Conservation (phyloP, 1,140 invertebrate genomes). For the Eciton burchellii region DNA sequence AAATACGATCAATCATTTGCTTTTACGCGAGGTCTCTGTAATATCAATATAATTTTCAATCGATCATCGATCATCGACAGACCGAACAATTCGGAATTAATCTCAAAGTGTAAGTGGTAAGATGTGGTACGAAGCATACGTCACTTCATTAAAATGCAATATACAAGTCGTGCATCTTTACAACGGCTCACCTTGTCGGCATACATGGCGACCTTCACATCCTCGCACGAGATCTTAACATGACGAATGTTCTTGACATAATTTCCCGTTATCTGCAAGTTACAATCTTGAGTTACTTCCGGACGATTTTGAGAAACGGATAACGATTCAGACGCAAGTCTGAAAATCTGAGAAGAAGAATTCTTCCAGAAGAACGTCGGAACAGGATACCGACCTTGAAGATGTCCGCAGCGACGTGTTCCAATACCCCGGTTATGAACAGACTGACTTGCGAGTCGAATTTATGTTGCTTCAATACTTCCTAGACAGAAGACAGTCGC, state of each 20-base stretch:
- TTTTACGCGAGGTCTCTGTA: too few species aligned
- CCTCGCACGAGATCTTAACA: conserved; percentile 95
- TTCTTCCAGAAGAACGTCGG: conserved; percentile 21
- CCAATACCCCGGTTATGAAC: conserved; percentile 96
- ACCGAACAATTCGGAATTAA: not conserved
- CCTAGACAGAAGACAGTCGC: conserved; percentile 86
- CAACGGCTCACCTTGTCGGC: conserved; percentile 93
- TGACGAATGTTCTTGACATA: conserved; percentile 98
- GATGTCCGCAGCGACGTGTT: conserved; percentile 98
- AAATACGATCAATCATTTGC: too few species aligned
- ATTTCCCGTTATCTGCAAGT: conserved; percentile 94
- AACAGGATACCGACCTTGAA: conserved; percentile 88
- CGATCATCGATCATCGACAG: not conserved
- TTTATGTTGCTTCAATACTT: conserved; percentile 95
- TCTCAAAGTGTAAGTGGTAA: conserved; percentile 16
- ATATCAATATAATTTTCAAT: too few species aligned
- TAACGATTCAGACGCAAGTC: too few species aligned
- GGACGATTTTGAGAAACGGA: not conserved
- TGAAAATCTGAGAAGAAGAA: too few species aligned
- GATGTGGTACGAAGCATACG: conserved; percentile 38
- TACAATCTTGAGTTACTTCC: conserved; percentile 57
- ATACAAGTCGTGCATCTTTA: conserved; percentile 59
- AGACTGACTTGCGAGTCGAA: conserved; percentile 96
- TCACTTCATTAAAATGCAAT: conserved; percentile 60
- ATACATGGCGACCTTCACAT: conserved; percentile 98